phyloP scores from a whole-genome alignment of 2,797 vertebrate genomes.

The Poeciliopsis gracilis region DNA sequence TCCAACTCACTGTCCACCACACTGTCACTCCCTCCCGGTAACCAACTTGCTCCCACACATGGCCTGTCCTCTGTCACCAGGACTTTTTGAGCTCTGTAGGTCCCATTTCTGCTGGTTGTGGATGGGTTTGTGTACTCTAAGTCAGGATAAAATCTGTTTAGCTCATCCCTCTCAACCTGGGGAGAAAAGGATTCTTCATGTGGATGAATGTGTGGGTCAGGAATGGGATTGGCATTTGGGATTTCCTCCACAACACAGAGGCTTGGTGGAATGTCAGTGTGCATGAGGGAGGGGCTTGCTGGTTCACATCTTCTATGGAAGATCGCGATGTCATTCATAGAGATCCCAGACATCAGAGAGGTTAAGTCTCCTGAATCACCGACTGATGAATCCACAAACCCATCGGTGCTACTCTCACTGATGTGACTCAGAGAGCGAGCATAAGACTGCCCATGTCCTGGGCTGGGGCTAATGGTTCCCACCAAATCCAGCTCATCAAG shows the following conservation, averaged over 20 bases:
- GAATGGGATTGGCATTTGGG: not conserved
- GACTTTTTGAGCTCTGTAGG: conserved; percentile 50
- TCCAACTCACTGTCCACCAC: conserved; percentile 81
- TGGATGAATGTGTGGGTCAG: not conserved
- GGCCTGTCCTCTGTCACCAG: conserved; percentile 60
- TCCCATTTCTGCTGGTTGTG: conserved; percentile 34
- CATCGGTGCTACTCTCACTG: conserved; percentile 90
- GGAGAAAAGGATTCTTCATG: conserved; percentile 22
- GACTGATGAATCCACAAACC: conserved; percentile 50
- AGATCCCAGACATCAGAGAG: conserved; percentile 55
- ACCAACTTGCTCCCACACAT: conserved; percentile 26
- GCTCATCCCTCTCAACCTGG: conserved; percentile 14
- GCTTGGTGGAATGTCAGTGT: conserved; percentile 11
- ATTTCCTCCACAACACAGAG: not conserved
- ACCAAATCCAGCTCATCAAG: conserved; percentile 42
- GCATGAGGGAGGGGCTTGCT: conserved; percentile 1
- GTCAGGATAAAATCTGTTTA: not conserved
- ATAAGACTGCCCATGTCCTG: not conserved
- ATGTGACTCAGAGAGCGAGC: conserved; percentile 92
- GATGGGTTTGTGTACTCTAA: not conserved
- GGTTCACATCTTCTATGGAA: conserved; percentile 45
- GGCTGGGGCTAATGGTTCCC: conserved; percentile 76
- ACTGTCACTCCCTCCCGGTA: conserved; percentile 25
- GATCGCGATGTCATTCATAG: conserved; percentile 65
- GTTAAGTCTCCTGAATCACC: conserved; percentile 50